Conservation (phyloP, 1,140 invertebrate species). For the Hormaphis cornu region DNA sequence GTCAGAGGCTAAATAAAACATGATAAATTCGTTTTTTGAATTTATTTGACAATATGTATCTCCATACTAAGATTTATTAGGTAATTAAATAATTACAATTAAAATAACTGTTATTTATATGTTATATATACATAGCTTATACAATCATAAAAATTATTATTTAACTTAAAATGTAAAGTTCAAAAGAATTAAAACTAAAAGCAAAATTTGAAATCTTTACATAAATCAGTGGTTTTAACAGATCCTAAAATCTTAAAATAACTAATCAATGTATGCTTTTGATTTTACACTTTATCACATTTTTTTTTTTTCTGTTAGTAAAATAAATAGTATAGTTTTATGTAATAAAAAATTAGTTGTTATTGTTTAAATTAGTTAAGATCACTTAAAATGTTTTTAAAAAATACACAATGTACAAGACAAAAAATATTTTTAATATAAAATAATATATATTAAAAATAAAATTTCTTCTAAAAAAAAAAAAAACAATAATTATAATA, state of each 20-base stretch:
- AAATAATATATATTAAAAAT: too few relatives aligned
- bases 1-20: too few relatives aligned
- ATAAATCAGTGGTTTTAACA: background rate
- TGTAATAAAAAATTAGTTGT: background rate
- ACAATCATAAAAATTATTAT: background rate
- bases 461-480: too few relatives aligned
- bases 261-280: constrained; percentile 15
- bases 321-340: background rate
- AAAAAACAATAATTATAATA: too few relatives aligned
- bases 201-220: background rate
- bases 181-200: background rate
- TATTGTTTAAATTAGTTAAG: background rate
- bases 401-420: background rate
- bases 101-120: background rate
- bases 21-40: too few relatives aligned
- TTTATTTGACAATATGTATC: background rate
- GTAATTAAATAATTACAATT: background rate
- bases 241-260: background rate
- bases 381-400: background rate
- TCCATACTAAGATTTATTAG: background rate
- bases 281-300: constrained; percentile 16
- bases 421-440: background rate
- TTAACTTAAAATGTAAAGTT: background rate
- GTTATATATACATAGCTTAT: background rate
- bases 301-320: background rate